These are phyloP conservation scores for Aix galericulata DNA, from an alignment of 2,113 vertebrate genomes.

Conservation along the genomic window DNA sequence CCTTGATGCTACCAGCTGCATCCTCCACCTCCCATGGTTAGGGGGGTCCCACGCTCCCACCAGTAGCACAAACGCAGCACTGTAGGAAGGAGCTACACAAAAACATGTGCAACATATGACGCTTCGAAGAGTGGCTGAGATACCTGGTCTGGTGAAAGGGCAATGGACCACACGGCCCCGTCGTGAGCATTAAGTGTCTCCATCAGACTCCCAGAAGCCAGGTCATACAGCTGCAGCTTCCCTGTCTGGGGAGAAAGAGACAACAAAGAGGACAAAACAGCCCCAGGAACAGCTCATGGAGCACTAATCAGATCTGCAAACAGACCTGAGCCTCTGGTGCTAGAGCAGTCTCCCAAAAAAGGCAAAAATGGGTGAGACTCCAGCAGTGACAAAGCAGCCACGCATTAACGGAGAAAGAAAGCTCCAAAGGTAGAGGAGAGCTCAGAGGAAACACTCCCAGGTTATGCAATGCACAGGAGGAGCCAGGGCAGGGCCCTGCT, in stretches of 20 bases:
- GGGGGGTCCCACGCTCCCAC: neutral
- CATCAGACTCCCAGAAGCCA: slow-evolving; percentile 89
- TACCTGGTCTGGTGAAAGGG: slow-evolving; percentile 95
- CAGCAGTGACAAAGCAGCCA: neutral
- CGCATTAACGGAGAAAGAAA: neutral
- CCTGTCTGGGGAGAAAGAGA: slow-evolving; percentile 80
- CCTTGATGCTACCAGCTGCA: neutral
- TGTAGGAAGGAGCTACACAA: neutral
- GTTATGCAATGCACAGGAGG: neutral
- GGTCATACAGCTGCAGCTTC: slow-evolving; percentile 92
- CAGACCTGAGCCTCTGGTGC: too few species aligned
- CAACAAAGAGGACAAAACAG: neutral
- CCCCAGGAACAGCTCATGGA: neutral
- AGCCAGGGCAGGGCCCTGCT: too few species aligned
- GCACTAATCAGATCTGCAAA: neutral
- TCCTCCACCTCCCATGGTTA: neutral
- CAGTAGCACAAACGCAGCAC: neutral
- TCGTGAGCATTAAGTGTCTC: slow-evolving; percentile 85
- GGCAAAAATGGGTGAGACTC: neutral
- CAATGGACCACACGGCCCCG: slow-evolving; percentile 91
- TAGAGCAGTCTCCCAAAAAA: neutral
- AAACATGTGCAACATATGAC: neutral
- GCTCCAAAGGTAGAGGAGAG: neutral
- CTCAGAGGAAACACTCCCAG: neutral
- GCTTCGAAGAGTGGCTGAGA: neutral